Conservation (phyloP, 2,888 invertebrate genomes). For the Pseudoips prasinana region DNA sequence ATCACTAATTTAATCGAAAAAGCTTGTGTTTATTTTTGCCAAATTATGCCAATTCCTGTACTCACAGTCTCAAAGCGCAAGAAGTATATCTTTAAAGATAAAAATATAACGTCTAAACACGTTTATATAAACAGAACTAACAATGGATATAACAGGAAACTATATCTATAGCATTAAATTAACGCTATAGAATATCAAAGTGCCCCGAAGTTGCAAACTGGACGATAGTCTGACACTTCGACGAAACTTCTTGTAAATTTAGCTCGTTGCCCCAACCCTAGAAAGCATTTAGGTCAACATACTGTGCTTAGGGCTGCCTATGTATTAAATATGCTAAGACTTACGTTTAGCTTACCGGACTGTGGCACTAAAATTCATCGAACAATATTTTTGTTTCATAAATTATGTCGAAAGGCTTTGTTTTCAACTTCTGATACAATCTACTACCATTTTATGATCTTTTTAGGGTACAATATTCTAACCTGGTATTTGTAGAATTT, state of each 20-base stretch:
- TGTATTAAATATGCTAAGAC: constrained; percentile 25
- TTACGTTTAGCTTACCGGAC: constrained; percentile 16
- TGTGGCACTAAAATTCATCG: constrained; percentile 14
- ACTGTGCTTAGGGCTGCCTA: constrained; percentile 26
- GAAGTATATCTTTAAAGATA: too few relatives aligned
- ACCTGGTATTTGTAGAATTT: too few relatives aligned
- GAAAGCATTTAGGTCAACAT: constrained; percentile 41
- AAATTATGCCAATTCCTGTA: too few relatives aligned
- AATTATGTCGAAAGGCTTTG: too few relatives aligned
- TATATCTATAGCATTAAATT: constrained; percentile 18
- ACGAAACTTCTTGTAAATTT: constrained; percentile 42
- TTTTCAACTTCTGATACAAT: too few relatives aligned
- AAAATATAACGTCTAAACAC: too few relatives aligned
- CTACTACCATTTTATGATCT: too few relatives aligned
- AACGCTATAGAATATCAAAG: constrained; percentile 23
- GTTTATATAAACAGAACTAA: constrained; percentile 6
- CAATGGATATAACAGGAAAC: constrained; percentile 13
- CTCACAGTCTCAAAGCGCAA: too few relatives aligned
- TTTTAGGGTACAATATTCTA: too few relatives aligned
- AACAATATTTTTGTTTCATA: constrained; percentile 13
- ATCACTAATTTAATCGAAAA: too few relatives aligned
- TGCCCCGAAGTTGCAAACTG: constrained; percentile 36
- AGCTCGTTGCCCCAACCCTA: constrained; percentile 33
- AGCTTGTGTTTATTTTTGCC: too few relatives aligned
- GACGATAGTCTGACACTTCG: constrained; percentile 41